These are phyloP conservation scores for Sitta carolinensis DNA, from an alignment of 2,797 vertebrate species.

Conservation along the genomic window DNA sequence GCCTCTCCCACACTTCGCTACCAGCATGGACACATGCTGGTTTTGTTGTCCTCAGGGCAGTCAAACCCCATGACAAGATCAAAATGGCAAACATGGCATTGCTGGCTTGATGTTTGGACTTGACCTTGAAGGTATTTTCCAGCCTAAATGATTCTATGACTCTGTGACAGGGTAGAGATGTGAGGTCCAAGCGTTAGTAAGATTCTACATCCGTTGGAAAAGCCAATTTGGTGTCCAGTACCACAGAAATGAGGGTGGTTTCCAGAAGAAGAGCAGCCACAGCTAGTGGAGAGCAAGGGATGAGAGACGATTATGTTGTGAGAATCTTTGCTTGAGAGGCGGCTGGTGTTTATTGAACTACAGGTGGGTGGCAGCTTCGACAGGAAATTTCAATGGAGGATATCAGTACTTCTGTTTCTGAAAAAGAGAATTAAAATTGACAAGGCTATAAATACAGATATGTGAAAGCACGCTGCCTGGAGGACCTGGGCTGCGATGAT, in stretches of 20 bases:
- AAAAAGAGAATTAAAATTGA: constrained; percentile 18
- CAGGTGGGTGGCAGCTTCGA: neutral
- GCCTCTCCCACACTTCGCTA: neutral
- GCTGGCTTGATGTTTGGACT: neutral
- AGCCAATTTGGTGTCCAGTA: neutral
- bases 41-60: neutral
- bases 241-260: neutral
- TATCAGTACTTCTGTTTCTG: neutral
- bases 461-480: neutral
- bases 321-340: neutral
- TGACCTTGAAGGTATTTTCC: neutral
- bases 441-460: constrained; percentile 34
- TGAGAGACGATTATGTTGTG: neutral
- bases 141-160: neutral
- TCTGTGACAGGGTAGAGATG: neutral
- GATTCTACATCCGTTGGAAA: neutral
- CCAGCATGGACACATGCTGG: rapidly evolving
- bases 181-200: neutral
- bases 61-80: neutral
- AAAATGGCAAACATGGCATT: neutral
- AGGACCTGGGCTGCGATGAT: neutral
- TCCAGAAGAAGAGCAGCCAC: neutral
- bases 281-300: neutral
- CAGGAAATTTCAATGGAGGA: neutral
- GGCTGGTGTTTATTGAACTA: constrained; percentile 4